Percentiles rank a stretch among this genome's conserved stretches.
phyloP scores from a whole-genome alignment of 2,113 vertebrate species.

The Alethe castanea region DNA sequence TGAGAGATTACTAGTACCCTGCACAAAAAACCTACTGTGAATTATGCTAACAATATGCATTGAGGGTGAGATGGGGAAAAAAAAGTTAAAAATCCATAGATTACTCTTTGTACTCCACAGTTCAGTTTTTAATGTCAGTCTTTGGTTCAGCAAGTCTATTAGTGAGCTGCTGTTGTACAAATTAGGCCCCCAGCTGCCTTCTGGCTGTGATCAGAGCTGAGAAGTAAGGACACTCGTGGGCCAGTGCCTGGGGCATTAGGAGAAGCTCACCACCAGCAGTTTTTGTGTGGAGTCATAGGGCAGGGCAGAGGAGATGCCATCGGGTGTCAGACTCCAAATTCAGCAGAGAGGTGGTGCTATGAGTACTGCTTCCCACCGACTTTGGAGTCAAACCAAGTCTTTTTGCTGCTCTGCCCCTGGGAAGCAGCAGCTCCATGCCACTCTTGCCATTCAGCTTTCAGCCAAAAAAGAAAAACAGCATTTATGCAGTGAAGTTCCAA shows the following conservation, averaged over 20 bases:
- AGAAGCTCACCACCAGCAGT: neutral
- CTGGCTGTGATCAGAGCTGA: neutral
- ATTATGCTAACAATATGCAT: neutral
- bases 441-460: neutral
- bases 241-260: neutral
- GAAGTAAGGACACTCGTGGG: neutral
- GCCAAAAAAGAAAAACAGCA: neutral
- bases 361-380: neutral
- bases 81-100: neutral
- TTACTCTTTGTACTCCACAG: neutral
- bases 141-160: neutral
- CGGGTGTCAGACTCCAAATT: fast-evolving
- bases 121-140: neutral
- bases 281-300: neutral
- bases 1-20: neutral
- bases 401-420: neutral
- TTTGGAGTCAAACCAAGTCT: neutral
- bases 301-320: neutral
- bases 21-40: neutral
- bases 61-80: neutral
- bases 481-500: neutral
- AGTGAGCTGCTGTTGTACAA: neutral
- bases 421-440: neutral
- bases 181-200: neutral
- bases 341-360: neutral